A percentile compares a stretch with the other conserved stretches of the same genome.
phyloP scores from a whole-genome alignment of 2,888 invertebrate species.

The Lasius platythorax region DNA sequence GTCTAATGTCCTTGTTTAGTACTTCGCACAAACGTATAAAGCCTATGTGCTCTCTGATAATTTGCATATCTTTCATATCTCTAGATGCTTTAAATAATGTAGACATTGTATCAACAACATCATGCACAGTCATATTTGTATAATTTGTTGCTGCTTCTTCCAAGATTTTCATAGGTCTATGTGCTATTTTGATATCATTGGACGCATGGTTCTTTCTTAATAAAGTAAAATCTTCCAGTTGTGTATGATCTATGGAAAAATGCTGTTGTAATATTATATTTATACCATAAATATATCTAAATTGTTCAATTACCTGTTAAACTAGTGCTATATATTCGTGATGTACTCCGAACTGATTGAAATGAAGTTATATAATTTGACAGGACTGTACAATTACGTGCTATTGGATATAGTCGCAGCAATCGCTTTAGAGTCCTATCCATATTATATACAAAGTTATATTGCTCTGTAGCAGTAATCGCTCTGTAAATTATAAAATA shows the following conservation, averaged over 20 bases:
- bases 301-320: constrained; percentile 41
- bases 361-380: constrained; percentile 40
- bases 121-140: neutral
- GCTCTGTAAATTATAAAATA: neutral
- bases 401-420: constrained; percentile 8
- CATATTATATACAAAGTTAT: constrained; percentile 44
- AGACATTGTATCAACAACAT: constrained; percentile 58
- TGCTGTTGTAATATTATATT: neutral
- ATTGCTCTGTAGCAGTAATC: neutral
- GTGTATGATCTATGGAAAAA: constrained; percentile 29
- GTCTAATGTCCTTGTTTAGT: constrained; percentile 86
- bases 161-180: neutral
- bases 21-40: constrained; percentile 70
- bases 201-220: neutral
- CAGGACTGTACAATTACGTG: neutral
- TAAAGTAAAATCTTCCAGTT: neutral
- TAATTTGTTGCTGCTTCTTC: neutral
- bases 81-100: constrained; percentile 25
- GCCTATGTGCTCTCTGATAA: constrained; percentile 43
- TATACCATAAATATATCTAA: neutral
- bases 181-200: neutral
- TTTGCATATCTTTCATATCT: neutral
- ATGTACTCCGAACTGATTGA: neutral
- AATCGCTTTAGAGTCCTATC: constrained; percentile 20
- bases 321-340: neutral